Percentiles rank a stretch among this genome's conserved stretches.
Evolutionary conservation across 2,888 invertebrate species (phyloP).

Genomic region (Drosophila antonietae): DNA sequence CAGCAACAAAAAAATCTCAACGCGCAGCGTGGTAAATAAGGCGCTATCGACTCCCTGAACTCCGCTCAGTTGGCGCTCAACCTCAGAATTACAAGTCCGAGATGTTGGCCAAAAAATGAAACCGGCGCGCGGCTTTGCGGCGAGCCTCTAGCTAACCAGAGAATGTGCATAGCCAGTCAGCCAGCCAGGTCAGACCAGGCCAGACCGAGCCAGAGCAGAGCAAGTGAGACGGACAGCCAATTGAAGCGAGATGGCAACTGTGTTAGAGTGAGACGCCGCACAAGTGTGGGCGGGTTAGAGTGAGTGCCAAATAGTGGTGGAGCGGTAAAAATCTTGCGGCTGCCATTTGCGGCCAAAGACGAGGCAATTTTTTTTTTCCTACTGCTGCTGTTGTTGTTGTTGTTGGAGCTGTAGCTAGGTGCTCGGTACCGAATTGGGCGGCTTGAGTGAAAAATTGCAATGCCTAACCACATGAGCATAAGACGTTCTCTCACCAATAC

Average conservation of each 20-base stretch:
- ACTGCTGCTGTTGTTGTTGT: background rate
- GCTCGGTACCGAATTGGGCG: constrained; percentile 30
- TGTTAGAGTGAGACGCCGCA: constrained; percentile 4
- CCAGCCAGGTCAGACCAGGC: background rate
- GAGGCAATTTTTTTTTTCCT: constrained; percentile 53
- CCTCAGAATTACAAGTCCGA: constrained; percentile 57
- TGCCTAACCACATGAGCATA: constrained; percentile 61
- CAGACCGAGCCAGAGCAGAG: constrained; percentile 4
- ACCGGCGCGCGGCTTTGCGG: constrained; percentile 74
- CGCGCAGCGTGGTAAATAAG: constrained; percentile 47
- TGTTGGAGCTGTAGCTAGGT: constrained; percentile 14
- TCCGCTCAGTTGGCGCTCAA: constrained; percentile 39
- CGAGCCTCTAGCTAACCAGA: constrained; percentile 70
- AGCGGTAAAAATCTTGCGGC: constrained; percentile 77
- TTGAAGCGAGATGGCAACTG: background rate
- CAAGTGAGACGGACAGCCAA: constrained; percentile 34
- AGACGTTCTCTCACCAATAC: constrained; percentile 45
- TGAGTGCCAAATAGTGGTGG: constrained; percentile 21
- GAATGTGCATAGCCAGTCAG: constrained; percentile 52
- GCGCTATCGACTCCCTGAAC: constrained; percentile 29
- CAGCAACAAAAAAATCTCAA: constrained; percentile 32
- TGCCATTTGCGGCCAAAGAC: constrained; percentile 82
- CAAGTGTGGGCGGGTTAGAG: constrained; percentile 22
- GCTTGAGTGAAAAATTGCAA: constrained; percentile 63
- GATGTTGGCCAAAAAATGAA: constrained; percentile 59